Evolutionary conservation across 2,113 vertebrate species (phyloP).

Genomic region (Ameiurus melas): DNA sequence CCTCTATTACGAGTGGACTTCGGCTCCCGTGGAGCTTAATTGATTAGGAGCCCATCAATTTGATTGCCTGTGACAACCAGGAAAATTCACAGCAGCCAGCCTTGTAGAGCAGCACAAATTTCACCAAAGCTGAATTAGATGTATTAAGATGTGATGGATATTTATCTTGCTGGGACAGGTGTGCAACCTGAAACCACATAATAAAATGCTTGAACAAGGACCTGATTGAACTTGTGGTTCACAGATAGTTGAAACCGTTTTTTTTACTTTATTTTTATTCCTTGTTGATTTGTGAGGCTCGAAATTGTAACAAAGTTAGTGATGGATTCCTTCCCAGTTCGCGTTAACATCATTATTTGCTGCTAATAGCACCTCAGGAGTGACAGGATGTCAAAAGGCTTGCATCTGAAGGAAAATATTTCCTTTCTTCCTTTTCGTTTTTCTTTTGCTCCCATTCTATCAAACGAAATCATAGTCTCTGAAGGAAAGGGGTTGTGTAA

Average conservation of each 20-base stretch:
- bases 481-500: background rate
- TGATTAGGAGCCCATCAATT: conserved; percentile 45
- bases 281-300: conserved; percentile 5
- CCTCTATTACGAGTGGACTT: conserved; percentile 19
- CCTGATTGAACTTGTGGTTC: background rate
- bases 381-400: conserved; percentile 10
- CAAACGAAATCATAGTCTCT: conserved; percentile 7
- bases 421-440: background rate
- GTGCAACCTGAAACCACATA: conserved; percentile 4
- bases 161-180: background rate
- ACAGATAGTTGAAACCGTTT: background rate
- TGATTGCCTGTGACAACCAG: conserved; percentile 40
- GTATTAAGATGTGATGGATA: background rate
- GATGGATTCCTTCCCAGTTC: conserved; percentile 10
- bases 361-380: background rate
- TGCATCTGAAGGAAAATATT: background rate
- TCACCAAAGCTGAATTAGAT: background rate
- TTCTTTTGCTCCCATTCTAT: conserved; percentile 24
- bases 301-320: background rate
- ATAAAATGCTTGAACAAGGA: background rate
- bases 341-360: conserved; percentile 15
- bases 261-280: background rate
- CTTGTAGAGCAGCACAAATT: background rate
- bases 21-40: conserved; percentile 17
- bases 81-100: conserved; percentile 16